Evolutionary conservation across 2,888 invertebrate genomes (phyloP), one percentile per base, ranked within the genome.

Genomic region (Ethmia dodecea): DNA sequence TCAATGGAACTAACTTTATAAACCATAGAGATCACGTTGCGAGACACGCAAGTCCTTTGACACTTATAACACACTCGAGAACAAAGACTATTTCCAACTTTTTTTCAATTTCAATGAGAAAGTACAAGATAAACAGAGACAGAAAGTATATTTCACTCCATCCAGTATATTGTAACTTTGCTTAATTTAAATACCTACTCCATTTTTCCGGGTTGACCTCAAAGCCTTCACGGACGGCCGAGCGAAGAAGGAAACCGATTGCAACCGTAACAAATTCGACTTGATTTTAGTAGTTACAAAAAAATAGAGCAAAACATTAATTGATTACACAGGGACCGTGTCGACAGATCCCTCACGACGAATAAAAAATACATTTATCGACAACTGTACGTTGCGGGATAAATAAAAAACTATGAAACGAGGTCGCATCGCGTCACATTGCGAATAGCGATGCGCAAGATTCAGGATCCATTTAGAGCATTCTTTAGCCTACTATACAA

Each of bases 1-100:
- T 61, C 50, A 63, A 68, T 57, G 55, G 46, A 55, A 48, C 47
- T 46, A 49, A 60, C 54, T 63, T 59, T 56, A 58, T 59, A 60
- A 59, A 68, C 56, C 47, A 57, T 49, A 45, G 35, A 38, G 51
- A 46, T 59, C 55, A 55, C 54, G 52, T 53, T 52, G 49, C 46
- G 38, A 40, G 42, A 40, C 24, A 31, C 24, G 24, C 1, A n/a
- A 22, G 18, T 18, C 18, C 6, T 6, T 18, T 6, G 18, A 18
- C 9, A n/a, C 22, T n/a, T n/a, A 22, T n/a, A 22, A 22, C 22
- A 22, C n/a, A n/a, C n/a, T n/a, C n/a, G n/a, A n/a, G n/a, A n/a
- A n/a, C n/a, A n/a, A n/a, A n/a, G n/a, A n/a, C n/a, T n/a, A n/a
- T n/a, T n/a, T n/a, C n/a, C n/a, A n/a, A n/a, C n/a, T n/a, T n/a